Evolutionary conservation across 2,888 invertebrate species (phyloP).

Genomic region (Phyllotreta cruciferae): DNA sequence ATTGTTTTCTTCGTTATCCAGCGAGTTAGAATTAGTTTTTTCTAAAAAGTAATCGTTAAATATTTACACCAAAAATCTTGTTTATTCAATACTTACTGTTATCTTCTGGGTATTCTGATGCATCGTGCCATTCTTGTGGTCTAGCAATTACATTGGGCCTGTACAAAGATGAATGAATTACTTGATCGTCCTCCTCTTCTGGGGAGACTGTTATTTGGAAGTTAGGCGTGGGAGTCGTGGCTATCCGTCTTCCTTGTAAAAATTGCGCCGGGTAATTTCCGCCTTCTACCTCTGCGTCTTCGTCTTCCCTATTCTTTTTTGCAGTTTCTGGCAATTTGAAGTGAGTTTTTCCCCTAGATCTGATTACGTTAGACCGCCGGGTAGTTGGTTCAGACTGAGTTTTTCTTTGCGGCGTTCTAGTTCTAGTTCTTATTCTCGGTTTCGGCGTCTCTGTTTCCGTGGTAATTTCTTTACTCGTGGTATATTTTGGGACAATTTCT

Average conservation of each 20-base stretch:
- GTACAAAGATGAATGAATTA: slow-evolving; percentile 64
- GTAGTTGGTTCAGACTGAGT: slow-evolving; percentile 40
- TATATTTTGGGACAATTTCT: slow-evolving; percentile 55
- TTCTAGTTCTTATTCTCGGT: slow-evolving; percentile 43
- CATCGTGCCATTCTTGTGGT: slow-evolving; percentile 53
- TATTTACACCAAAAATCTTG: not conserved
- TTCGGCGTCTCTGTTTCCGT: slow-evolving; percentile 41
- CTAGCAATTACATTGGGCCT: slow-evolving; percentile 60
- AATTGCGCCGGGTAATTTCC: slow-evolving; percentile 60
- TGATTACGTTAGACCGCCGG: slow-evolving; percentile 39
- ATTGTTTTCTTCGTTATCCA: slow-evolving; percentile 14
- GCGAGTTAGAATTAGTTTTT: slow-evolving; percentile 22
- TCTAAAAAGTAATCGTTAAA: slow-evolving; percentile 12
- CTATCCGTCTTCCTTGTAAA: slow-evolving; percentile 46
- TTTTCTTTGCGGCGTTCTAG: slow-evolving; percentile 41
- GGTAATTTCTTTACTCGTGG: slow-evolving; percentile 33
- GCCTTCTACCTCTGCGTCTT: slow-evolving; percentile 60
- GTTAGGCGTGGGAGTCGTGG: slow-evolving; percentile 46
- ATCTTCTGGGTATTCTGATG: slow-evolving; percentile 45
- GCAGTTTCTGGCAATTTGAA: slow-evolving; percentile 60
- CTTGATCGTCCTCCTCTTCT: slow-evolving; percentile 62
- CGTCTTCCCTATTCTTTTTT: slow-evolving; percentile 43
- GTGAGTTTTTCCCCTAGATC: slow-evolving; percentile 61
- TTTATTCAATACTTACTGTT: slow-evolving; percentile 25
- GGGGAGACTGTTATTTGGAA: slow-evolving; percentile 59